phyloP scores from a whole-genome alignment of 2,797 vertebrate genomes.

The Falco peregrinus region DNA sequence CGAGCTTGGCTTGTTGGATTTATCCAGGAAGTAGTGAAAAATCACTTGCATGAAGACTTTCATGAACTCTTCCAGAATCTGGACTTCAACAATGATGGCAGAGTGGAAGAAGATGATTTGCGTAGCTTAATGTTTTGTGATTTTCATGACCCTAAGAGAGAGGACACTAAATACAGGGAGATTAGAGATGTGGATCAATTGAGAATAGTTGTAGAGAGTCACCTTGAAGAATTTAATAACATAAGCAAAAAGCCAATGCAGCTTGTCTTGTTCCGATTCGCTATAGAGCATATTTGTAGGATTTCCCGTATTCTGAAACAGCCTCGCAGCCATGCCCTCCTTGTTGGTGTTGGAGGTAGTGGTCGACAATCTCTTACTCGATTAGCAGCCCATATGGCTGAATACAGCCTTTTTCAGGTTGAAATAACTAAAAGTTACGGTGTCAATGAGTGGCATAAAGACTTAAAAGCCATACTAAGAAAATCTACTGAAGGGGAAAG shows the following conservation, averaged over 20 bases:
- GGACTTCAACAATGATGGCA: conserved; percentile 81
- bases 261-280: conserved; percentile 91
- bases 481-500: conserved; percentile 84
- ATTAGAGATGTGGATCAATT: conserved; percentile 79
- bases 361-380: conserved; percentile 90
- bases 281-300: conserved; percentile 90
- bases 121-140: conserved; percentile 93
- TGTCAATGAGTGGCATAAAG: conserved; percentile 85
- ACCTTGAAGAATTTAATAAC: conserved; percentile 90
- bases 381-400: conserved; percentile 89
- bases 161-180: conserved; percentile 87
- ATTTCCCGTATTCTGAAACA: conserved; percentile 91
- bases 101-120: conserved; percentile 88
- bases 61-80: conserved; percentile 82
- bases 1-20: conserved; percentile 84
- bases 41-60: conserved; percentile 81
- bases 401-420: conserved; percentile 86
- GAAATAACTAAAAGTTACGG: conserved; percentile 90
- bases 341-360: conserved; percentile 91
- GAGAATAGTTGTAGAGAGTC: conserved; percentile 81
- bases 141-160: conserved; percentile 87
- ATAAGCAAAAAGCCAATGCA: conserved; percentile 90
- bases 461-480: conserved; percentile 85
- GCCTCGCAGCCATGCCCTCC: conserved; percentile 87
- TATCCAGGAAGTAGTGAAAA: conserved; percentile 77